Base-by-base conservation (phyloP, 2,113 vertebrate genomes). In the Rhinogobius similis region DNA sequence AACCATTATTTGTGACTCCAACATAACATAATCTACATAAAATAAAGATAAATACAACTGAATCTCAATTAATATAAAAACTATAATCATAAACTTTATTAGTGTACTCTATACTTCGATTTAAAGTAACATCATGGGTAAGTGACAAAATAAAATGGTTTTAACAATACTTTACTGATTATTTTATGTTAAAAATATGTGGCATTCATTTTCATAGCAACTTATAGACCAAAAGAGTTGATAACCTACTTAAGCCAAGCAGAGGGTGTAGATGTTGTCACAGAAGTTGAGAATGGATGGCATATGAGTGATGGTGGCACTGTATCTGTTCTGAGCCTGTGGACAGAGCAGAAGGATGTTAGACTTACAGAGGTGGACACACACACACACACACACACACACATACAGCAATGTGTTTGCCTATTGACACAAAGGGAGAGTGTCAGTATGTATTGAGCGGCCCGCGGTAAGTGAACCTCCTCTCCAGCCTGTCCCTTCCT, bases 371-470 rank as follows among this genome's bases (percentile, higher is more conserved):
- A 82, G 68, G 78, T 71, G 50, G 46, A 21, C 46, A 1, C 46
- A 46, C 44, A 44, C 62, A 21, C 46, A 1, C 46, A 46, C 44
- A 44, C 62, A 73, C 62, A 67, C 61, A 76, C 72, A 84, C 52
- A 70, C 55, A 73, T 13, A 56, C 23, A 32, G 46, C 62, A 65
- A 41, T 5, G 74, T 71, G 80, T 80, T 81, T 86, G 81, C 83
- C 81, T 89, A 91, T 91, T 79, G 88, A 91, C 83, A 87, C 75
- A 82, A 56, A 86, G 73, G 86, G 78, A 89, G 86, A 85, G 88
- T 92, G 90, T 92, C 90, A 89, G 87, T 78, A 75, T 75, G 72
- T 91, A 93, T 92, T 84, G 90, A 93, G 86, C 87, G 67, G 82
- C 32, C 76, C 79, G 79, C 65, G 32, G 87, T 91, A 91, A 91